Evolutionary conservation across 1,140 invertebrate species (phyloP).

Genomic region (Brachionus sp.): DNA sequence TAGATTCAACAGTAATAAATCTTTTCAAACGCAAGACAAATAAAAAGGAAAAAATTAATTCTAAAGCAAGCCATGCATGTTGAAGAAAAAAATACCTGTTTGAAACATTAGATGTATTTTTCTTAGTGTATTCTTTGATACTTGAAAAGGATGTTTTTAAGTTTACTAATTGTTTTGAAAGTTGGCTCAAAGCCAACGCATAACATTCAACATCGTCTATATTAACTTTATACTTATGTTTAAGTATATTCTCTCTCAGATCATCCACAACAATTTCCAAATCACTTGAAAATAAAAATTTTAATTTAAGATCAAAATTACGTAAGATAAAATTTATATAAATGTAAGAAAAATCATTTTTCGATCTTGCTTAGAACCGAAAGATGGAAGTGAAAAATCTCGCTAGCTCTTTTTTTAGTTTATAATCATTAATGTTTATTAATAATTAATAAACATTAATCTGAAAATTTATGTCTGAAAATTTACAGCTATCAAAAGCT

Average conservation of each 20-base stretch:
- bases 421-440: too few relatives aligned
- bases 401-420: too few relatives aligned
- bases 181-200: constrained; percentile 81
- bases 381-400: too few relatives aligned
- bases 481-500: too few relatives aligned
- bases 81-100: constrained; percentile 39
- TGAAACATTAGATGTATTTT: background rate
- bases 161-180: constrained; percentile 88
- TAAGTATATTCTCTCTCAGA: constrained; percentile 86
- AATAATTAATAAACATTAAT: too few relatives aligned
- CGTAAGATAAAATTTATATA: too few relatives aligned
- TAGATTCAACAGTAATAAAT: constrained; percentile 90
- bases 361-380: too few relatives aligned
- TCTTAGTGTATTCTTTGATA: constrained; percentile 14
- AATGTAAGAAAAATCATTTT: too few relatives aligned
- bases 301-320: too few relatives aligned
- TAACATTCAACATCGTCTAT: constrained; percentile 94
- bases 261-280: constrained; percentile 90
- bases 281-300: constrained; percentile 65
- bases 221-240: constrained; percentile 85
- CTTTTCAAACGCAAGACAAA: constrained; percentile 52
- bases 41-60: background rate
- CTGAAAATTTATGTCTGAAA: too few relatives aligned
- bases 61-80: background rate
- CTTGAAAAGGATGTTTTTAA: constrained; percentile 57